phyloP scores from a whole-genome alignment of 1,140 invertebrate genomes.

The Ceratosolen solmsi region DNA sequence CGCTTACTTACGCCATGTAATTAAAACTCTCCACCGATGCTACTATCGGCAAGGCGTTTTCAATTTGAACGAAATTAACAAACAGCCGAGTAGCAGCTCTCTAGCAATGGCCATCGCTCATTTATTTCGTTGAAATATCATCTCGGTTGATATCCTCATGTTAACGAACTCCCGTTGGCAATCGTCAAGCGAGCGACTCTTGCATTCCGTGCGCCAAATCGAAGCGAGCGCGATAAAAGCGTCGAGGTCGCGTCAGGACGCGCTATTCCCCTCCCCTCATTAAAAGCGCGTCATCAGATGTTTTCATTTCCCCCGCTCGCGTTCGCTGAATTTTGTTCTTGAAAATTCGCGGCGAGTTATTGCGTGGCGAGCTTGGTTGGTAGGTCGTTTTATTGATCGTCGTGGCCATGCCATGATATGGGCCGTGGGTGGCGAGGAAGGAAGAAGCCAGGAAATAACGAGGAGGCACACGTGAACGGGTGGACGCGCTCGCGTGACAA shows the following conservation, averaged over 20 bases:
- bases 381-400: slow-evolving; percentile 71
- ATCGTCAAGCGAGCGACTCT: not conserved
- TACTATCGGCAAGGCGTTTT: too few relatives aligned
- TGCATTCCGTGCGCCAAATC: not conserved
- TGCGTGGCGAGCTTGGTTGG: slow-evolving; percentile 55
- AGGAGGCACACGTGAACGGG: not conserved
- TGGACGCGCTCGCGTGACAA: not conserved
- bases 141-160: not conserved
- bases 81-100: too few relatives aligned
- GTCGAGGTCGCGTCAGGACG: not conserved
- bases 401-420: slow-evolving; percentile 48
- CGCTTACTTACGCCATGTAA: too few relatives aligned
- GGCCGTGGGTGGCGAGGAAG: not conserved
- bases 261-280: too few relatives aligned
- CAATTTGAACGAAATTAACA: too few relatives aligned
- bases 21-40: too few relatives aligned
- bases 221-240: not conserved
- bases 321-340: not conserved
- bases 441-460: not conserved
- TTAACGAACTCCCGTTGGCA: not conserved
- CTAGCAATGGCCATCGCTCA: too few relatives aligned
- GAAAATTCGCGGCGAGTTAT: not conserved
- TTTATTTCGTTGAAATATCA: too few relatives aligned
- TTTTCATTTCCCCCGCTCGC: too few relatives aligned
- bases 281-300: too few relatives aligned